A percentile compares a stretch with the other conserved stretches of the same genome.
Conservation (phyloP, 1,140 invertebrate species). For the Zaprionus davidi region DNA sequence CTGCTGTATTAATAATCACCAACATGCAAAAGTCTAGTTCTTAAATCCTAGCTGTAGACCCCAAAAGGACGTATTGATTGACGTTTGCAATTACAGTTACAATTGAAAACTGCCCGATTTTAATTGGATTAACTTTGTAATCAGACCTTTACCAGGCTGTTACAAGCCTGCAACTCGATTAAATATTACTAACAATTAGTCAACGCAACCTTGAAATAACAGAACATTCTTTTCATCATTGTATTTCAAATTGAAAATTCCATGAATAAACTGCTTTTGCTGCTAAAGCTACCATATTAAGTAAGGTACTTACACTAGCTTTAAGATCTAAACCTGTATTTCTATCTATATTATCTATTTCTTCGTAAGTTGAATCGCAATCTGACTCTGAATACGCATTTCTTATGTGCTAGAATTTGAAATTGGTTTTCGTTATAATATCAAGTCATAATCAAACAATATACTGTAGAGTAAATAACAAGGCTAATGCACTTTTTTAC, state of each 20-base stretch:
- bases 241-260: neutral
- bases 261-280: neutral
- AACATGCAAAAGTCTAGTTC: conserved; percentile 3
- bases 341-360: too few species aligned
- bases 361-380: too few species aligned
- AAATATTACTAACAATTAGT: neutral
- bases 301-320: too few species aligned
- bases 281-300: too few species aligned
- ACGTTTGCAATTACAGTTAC: conserved; percentile 3
- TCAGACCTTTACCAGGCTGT: neutral
- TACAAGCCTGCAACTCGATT: neutral
- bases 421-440: too few species aligned
- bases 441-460: too few species aligned
- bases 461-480: too few species aligned
- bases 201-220: neutral
- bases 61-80: conserved; percentile 1
- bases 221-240: neutral
- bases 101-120: conserved; percentile 1
- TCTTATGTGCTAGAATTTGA: too few species aligned
- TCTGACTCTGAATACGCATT: too few species aligned
- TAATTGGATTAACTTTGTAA: neutral
- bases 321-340: too few species aligned
- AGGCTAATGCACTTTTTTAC: too few species aligned
- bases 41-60: neutral
- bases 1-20: conserved; percentile 2